Conservation (phyloP, 2,797 vertebrate species). For the Galago senegalensis region DNA sequence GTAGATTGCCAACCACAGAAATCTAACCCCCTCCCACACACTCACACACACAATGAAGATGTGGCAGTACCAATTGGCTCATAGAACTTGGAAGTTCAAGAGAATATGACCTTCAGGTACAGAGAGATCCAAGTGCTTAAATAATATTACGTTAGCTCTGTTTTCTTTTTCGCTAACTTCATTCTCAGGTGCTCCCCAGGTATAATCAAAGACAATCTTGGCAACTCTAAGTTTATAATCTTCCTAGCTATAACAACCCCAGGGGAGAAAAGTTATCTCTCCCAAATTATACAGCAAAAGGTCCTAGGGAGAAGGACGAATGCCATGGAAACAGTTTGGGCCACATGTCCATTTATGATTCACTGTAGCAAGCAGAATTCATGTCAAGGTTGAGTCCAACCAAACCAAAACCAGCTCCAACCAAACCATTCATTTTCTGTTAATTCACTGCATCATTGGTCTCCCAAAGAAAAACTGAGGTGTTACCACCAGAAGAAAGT, state of each 20-base stretch:
- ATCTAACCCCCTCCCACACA: not conserved
- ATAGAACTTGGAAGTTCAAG: not conserved
- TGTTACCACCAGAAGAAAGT: not conserved
- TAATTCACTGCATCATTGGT: not conserved
- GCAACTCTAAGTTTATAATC: not conserved
- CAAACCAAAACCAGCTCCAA: not conserved
- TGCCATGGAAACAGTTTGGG: not conserved
- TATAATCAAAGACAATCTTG: not conserved
- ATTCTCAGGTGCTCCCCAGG: not conserved
- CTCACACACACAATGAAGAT: not conserved
- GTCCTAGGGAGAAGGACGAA: not conserved
- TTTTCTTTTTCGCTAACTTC: not conserved
- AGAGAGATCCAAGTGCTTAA: not conserved
- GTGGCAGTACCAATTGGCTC: not conserved
- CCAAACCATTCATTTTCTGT: not conserved
- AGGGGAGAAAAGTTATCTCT: not conserved
- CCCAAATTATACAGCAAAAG: not conserved
- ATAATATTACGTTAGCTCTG: not conserved
- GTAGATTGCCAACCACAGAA: not conserved
- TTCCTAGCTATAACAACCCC: not conserved
- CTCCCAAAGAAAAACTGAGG: not conserved
- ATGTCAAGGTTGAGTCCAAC: not conserved
- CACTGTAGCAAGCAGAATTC: not conserved
- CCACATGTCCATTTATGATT: not conserved
- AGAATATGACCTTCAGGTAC: not conserved